Conservation (phyloP, 2,888 invertebrate genomes). For the Siphonodentalium dalli region DNA sequence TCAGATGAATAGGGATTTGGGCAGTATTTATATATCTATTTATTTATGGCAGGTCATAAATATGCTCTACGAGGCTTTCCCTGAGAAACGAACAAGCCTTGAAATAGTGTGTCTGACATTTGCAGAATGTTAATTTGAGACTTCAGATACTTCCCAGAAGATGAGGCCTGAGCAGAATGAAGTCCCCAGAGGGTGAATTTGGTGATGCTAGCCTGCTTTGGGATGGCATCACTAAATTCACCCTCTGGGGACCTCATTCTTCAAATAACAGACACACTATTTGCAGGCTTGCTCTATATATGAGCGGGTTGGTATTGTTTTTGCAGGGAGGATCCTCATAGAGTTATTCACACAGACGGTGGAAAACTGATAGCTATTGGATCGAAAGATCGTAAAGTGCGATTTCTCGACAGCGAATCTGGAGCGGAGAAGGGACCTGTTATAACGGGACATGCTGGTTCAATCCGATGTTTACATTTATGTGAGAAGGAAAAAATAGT, state of each 20-base stretch:
- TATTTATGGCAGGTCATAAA: no score
- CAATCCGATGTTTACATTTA: slow-evolving; percentile 58
- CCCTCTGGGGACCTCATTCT: not conserved
- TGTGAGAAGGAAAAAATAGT: slow-evolving; percentile 51
- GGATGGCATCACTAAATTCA: not conserved
- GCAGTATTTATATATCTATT: no score
- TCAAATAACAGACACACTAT: not conserved
- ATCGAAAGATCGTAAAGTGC: slow-evolving; percentile 59
- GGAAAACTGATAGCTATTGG: slow-evolving; percentile 56
- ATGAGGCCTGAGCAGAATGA: no score
- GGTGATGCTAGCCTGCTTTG: not conserved
- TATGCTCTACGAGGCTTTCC: no score
- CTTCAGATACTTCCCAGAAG: no score
- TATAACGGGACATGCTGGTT: slow-evolving; percentile 64
- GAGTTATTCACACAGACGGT: slow-evolving; percentile 62
- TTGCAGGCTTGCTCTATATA: not conserved
- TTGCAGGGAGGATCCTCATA: slow-evolving; percentile 50
- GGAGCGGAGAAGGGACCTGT: slow-evolving; percentile 38
- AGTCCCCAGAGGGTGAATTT: no score
- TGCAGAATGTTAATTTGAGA: no score
- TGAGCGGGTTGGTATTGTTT: not conserved
- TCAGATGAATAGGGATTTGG: no score
- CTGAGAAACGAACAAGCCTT: no score
- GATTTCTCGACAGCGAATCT: slow-evolving; percentile 43
- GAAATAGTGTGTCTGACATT: no score